Evolutionary conservation across 2,113 vertebrate genomes (phyloP), one percentile per base, ranked within the genome.

Genomic region (Zeus faber): DNA sequence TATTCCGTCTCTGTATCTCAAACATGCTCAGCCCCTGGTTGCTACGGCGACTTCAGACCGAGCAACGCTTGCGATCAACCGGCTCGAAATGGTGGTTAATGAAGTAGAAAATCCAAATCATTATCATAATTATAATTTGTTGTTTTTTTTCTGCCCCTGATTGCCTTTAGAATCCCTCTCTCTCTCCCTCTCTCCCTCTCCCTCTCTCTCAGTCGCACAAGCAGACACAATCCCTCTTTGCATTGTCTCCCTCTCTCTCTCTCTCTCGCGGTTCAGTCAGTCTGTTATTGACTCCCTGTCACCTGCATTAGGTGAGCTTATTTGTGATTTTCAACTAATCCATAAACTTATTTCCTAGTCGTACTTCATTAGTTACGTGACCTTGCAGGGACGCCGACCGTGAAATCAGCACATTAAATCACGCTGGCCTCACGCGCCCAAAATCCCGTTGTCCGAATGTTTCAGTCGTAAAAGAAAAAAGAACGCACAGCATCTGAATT

Each of bases 21-120:
- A 67, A 44, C 14, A 61, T 37, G 17, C 52, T 48, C 41, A n/a
- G n/a, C n/a, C n/a, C n/a, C n/a, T n/a, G n/a, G n/a, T n/a, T 33
- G 55, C 70, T 26, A 68, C 43, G 22, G 73, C 69, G 75, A 72
- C 57, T 57, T 48, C 58, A 46, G 26, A 33, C 56, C 14, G 39
- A 55, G 62, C 49, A 25, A 62, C 59, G 22, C 64, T 66, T 49
- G 56, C 75, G 76, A 84, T 82, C 81, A 80, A 62, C 62, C 72
- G 57, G 62, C 67, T 83, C 58, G 43, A 85, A 85, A 75, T 59
- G 73, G 41, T 71, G 75, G 25, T 77, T 87, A 87, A 89, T 88
- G 85, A 85, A 85, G 79, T 76, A 80, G 77, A 65, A 84, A 85
- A 88, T 89, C 67, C 47, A 70, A 76, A 80, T 85, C 70, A 85